Conservation (phyloP, 2,113 vertebrate genomes). For the Hippolais icterina region DNA sequence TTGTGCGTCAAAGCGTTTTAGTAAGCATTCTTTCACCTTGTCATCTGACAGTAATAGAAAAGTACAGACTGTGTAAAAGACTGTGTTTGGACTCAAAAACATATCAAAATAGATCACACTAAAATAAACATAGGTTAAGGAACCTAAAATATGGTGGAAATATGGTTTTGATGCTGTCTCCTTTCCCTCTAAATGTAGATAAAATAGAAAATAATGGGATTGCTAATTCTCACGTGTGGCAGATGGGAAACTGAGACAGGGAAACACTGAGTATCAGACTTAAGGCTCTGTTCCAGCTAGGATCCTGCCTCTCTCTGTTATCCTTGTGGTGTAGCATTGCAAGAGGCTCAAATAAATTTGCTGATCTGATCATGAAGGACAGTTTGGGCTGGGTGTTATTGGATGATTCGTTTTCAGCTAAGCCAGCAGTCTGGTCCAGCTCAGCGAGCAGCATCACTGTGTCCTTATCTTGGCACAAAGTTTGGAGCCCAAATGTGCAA, state of each 20-base stretch:
- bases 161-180: neutral
- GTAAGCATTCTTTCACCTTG: neutral
- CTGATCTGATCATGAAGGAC: neutral
- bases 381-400: neutral
- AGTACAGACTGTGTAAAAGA: neutral
- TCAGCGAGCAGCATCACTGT: neutral
- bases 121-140: neutral
- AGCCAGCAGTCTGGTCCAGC: neutral
- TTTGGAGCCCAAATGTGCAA: neutral
- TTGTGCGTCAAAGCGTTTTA: slow-evolving; percentile 2
- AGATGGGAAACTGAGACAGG: neutral
- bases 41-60: neutral
- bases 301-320: neutral
- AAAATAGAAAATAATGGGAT: neutral
- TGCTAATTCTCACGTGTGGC: neutral
- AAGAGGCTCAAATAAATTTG: neutral
- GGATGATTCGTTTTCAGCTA: neutral
- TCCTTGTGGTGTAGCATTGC: neutral
- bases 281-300: neutral
- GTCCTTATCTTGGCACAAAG: neutral
- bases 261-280: neutral
- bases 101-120: neutral
- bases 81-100: neutral
- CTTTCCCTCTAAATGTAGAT: neutral
- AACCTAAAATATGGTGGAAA: neutral